These are phyloP conservation scores for Cnemophilus loriae DNA, from an alignment of 2,113 vertebrate species.

Conservation along the genomic window DNA sequence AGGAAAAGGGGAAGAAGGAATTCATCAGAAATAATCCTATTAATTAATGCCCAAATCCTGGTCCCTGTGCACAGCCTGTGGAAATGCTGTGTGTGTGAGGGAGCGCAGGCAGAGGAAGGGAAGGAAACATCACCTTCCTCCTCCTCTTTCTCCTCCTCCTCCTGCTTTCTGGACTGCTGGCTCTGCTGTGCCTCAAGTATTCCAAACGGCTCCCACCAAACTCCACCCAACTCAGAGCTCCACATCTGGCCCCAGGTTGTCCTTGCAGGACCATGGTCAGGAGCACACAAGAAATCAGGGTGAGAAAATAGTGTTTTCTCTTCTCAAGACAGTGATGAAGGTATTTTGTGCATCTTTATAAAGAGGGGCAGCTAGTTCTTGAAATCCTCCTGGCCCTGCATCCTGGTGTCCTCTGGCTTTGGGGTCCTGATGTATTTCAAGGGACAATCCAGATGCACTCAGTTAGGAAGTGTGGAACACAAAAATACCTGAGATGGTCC, in stretches of 20 bases:
- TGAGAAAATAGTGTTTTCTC: background rate
- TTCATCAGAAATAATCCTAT: slow-evolving; percentile 31
- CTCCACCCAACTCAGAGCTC: background rate
- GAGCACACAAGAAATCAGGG: background rate
- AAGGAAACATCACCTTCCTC: background rate
- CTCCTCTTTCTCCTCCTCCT: background rate
- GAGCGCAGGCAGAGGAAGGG: background rate
- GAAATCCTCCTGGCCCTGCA: background rate
- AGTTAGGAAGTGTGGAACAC: background rate
- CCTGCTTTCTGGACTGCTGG: background rate
- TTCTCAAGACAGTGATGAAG: background rate
- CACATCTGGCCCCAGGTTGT: fast-evolving
- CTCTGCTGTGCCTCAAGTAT: fast-evolving
- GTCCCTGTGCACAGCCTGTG: slow-evolving; percentile 27
- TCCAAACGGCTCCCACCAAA: background rate
- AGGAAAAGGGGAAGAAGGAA: background rate
- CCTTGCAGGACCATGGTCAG: fast-evolving
- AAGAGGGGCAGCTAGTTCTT: background rate
- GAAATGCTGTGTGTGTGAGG: fast-evolving
- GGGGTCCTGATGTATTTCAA: background rate
- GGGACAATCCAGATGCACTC: background rate
- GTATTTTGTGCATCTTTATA: background rate
- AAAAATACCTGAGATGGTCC: background rate
- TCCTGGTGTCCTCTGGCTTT: background rate
- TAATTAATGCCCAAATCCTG: slow-evolving; percentile 48